These are phyloP conservation scores for Acleris cristana DNA, from an alignment of 2,888 invertebrate genomes.

Conservation along the genomic window DNA sequence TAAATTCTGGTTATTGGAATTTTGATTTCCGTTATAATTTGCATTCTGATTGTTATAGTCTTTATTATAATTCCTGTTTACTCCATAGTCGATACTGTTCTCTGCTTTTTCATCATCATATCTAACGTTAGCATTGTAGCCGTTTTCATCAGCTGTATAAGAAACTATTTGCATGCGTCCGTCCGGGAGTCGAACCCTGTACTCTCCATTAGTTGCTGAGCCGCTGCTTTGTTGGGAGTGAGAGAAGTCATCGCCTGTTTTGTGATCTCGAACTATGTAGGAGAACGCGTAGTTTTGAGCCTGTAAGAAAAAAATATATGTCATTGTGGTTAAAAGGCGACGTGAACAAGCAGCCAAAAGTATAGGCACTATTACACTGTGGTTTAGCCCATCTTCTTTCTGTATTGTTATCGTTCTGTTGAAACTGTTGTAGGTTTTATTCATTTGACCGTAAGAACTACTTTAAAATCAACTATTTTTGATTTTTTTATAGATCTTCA, in stretches of 20 bases:
- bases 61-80: constrained; percentile 38
- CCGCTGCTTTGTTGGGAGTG: constrained; percentile 86
- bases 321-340: no score
- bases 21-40: constrained; percentile 32
- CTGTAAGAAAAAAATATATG: constrained; percentile 50
- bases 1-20: not conserved
- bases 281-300: constrained; percentile 86
- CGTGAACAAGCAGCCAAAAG: no score
- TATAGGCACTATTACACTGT: no score
- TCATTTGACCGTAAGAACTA: no score
- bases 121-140: constrained; percentile 87
- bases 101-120: constrained; percentile 75
- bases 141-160: constrained; percentile 86
- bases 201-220: constrained; percentile 86
- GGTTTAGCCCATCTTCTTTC: no score
- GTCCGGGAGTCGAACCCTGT: constrained; percentile 87
- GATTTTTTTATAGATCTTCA: no score
- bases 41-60: constrained; percentile 18
- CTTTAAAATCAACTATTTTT: no score
- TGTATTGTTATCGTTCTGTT: no score
- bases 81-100: constrained; percentile 46
- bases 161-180: constrained; percentile 87
- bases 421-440: no score
- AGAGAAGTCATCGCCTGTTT: constrained; percentile 87
- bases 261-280: constrained; percentile 85